phyloP scores from a whole-genome alignment of 2,888 invertebrate genomes.

The Tetragnatha montana region DNA sequence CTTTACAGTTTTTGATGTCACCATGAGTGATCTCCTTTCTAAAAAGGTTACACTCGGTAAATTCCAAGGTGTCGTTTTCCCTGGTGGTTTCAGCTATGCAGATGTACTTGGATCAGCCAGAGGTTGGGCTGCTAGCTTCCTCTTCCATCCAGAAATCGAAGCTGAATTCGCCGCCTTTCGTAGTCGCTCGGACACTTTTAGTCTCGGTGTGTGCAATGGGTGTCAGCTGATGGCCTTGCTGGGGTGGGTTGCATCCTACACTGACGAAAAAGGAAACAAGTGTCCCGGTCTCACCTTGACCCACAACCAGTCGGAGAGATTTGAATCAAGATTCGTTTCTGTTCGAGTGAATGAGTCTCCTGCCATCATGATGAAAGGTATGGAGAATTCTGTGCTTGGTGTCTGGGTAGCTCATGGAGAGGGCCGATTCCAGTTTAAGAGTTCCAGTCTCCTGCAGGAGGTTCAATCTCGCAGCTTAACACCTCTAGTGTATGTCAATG shows the following conservation, averaged over 20 bases:
- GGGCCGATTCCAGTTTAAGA: conserved; percentile 79
- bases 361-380: conserved; percentile 91
- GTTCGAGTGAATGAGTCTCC: conserved; percentile 84
- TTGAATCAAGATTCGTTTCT: conserved; percentile 87
- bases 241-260: conserved; percentile 85
- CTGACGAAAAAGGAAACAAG: conserved; percentile 41
- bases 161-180: conserved; percentile 87
- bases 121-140: conserved; percentile 93
- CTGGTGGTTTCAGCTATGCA: conserved; percentile 99
- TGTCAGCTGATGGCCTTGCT: conserved; percentile 96
- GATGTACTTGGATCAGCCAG: conserved; percentile 98
- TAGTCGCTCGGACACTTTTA: conserved; percentile 86
- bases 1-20: conserved; percentile 92
- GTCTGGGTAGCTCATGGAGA: conserved; percentile 98
- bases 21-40: conserved; percentile 91
- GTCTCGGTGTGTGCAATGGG: conserved; percentile 98
- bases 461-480: conserved; percentile 80
- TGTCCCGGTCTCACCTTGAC: conserved; percentile 81
- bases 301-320: conserved; percentile 92
- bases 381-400: conserved; percentile 92
- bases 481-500: conserved; percentile 90
- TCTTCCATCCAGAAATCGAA: conserved; percentile 84
- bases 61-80: conserved; percentile 94
- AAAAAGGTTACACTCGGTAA: conserved; percentile 84
- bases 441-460: conserved; percentile 71